Conservation (phyloP, 2,797 vertebrate genomes). For the Peromyscus attwateri region DNA sequence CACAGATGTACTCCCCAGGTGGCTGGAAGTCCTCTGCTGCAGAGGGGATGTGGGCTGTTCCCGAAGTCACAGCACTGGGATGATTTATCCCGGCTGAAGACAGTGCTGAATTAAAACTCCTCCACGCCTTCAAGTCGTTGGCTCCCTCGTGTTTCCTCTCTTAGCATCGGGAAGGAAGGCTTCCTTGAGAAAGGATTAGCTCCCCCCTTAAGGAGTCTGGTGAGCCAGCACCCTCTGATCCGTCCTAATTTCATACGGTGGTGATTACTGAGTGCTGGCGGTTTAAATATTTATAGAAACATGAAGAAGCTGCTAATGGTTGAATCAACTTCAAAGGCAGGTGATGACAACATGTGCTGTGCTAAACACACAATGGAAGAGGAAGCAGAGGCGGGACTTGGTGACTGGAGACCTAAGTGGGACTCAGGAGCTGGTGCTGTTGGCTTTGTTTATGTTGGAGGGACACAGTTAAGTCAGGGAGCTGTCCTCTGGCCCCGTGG, state of each 20-base stretch:
- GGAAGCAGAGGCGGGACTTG: background rate
- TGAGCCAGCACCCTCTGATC: slow-evolving; percentile 67
- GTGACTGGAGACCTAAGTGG: background rate
- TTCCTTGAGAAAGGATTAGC: background rate
- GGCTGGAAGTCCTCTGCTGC: fast-evolving
- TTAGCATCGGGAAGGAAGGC: background rate
- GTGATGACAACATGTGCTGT: background rate
- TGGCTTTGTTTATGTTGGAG: fast-evolving
- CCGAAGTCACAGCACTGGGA: fast-evolving
- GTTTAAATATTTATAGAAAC: slow-evolving; percentile 80
- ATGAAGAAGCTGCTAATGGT: slow-evolving; percentile 11
- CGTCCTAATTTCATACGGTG: slow-evolving; percentile 76
- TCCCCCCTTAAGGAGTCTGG: slow-evolving; percentile 52
- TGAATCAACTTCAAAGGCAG: background rate
- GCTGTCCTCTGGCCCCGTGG: fast-evolving
- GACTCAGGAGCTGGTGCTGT: fast-evolving
- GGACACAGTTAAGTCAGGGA: fast-evolving
- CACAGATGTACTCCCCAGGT: background rate
- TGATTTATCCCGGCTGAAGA: background rate
- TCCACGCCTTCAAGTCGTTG: fast-evolving
- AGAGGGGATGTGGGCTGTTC: fast-evolving
- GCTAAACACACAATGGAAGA: background rate
- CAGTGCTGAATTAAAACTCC: background rate
- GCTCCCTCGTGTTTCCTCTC: background rate
- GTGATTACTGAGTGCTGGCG: slow-evolving; percentile 62